phyloP scores from a whole-genome alignment of 2,888 invertebrate species.

The Chloroclystis v-ata region DNA sequence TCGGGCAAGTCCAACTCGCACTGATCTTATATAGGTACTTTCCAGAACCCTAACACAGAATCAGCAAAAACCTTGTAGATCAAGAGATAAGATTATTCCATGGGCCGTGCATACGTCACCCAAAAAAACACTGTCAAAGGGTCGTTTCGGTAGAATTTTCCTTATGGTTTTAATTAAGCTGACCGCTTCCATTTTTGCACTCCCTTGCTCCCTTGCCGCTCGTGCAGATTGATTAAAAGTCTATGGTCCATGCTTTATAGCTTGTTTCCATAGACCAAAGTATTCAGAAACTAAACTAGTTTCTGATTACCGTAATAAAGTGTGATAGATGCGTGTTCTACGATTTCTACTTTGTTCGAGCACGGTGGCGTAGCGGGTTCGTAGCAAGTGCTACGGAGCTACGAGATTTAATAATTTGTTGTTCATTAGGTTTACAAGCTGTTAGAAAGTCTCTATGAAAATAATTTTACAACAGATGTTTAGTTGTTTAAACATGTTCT shows the following conservation, averaged over 20 bases:
- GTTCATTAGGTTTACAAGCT: too few relatives aligned
- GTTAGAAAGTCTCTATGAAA: too few relatives aligned
- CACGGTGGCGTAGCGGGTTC: not conserved
- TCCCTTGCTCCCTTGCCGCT: conserved; percentile 55
- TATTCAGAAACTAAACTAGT: not conserved
- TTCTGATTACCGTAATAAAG: too few relatives aligned
- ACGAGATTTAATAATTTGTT: not conserved
- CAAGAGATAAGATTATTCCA: not conserved
- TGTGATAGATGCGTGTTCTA: too few relatives aligned
- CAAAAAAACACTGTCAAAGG: conserved; percentile 50
- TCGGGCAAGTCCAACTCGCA: too few relatives aligned
- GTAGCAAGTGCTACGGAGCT: not conserved
- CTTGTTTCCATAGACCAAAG: conserved; percentile 40
- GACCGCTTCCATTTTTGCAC: conserved; percentile 68
- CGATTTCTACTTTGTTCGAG: too few relatives aligned
- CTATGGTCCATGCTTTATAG: conserved; percentile 76
- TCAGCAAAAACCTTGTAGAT: not conserved
- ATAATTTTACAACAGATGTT: too few relatives aligned
- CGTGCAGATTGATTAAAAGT: conserved; percentile 79
- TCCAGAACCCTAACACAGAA: not conserved
- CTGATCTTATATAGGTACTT: too few relatives aligned
- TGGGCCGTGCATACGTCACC: conserved; percentile 5
- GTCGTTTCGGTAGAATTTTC: conserved; percentile 59
- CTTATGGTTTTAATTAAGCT: conserved; percentile 79
- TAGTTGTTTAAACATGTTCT: too few relatives aligned